A percentile compares a stretch with the other conserved stretches of the same genome.
phyloP scores from a whole-genome alignment of 2,888 invertebrate genomes.

The Antitype chi region DNA sequence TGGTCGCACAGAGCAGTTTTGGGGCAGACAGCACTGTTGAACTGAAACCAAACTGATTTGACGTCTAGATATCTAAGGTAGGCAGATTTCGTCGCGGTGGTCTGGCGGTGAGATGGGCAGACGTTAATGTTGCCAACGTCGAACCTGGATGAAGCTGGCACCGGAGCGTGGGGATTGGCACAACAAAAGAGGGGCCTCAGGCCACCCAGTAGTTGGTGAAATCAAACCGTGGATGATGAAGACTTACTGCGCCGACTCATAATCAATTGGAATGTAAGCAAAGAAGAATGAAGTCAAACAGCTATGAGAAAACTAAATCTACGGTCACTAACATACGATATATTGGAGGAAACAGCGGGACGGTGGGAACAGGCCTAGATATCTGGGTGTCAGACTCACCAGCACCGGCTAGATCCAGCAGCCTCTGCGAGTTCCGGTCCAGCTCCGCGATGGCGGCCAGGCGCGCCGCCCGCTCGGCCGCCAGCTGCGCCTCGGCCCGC shows the following conservation, averaged over 20 bases:
- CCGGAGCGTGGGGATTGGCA: not conserved
- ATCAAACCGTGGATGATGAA: not conserved
- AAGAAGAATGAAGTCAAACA: not conserved
- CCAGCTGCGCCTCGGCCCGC: constrained; percentile 91
- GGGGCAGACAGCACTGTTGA: not conserved
- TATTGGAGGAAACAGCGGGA: not conserved
- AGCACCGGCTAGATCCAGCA: constrained; percentile 91
- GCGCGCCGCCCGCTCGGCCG: constrained; percentile 93
- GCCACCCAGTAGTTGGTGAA: not conserved
- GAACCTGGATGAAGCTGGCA: not conserved
- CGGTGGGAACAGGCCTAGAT: not conserved
- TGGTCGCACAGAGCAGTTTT: not conserved
- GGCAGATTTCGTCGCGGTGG: not conserved
- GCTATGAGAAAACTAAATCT: not conserved
- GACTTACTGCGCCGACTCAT: not conserved
- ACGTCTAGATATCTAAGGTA: not conserved
- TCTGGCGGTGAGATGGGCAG: not conserved
- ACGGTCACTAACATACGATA: not conserved
- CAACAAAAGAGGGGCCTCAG: not conserved
- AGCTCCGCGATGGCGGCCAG: constrained; percentile 94
- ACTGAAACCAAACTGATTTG: not conserved
- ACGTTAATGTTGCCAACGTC: not conserved
- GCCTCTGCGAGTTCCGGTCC: constrained; percentile 93
- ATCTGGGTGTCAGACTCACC: constrained; percentile 75
- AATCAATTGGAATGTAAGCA: not conserved